Evolutionary conservation across 1,140 invertebrate genomes (phyloP).

Genomic region (Euborellia annulipes): DNA sequence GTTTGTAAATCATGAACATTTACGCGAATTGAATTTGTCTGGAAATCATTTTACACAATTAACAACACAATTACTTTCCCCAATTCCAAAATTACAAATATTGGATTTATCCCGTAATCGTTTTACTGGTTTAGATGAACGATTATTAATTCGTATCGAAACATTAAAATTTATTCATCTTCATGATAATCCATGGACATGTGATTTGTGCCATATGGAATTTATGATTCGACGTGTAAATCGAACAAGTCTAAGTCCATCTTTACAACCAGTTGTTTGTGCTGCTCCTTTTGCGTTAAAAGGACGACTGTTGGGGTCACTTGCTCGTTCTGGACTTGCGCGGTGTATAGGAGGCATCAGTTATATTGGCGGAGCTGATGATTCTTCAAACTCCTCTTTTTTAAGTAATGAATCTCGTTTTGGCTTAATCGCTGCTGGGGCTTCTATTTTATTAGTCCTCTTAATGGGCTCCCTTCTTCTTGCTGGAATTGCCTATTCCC

Average conservation of each 20-base stretch:
- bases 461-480: slow-evolving; percentile 32
- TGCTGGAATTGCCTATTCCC: slow-evolving; percentile 36
- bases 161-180: slow-evolving; percentile 31
- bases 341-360: slow-evolving; percentile 28
- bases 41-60: slow-evolving; percentile 36
- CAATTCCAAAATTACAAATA: slow-evolving; percentile 34
- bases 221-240: slow-evolving; percentile 35
- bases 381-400: slow-evolving; percentile 12
- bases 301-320: slow-evolving; percentile 30
- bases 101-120: slow-evolving; percentile 46
- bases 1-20: slow-evolving; percentile 31
- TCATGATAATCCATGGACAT: slow-evolving; percentile 47
- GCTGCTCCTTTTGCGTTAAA: slow-evolving; percentile 31
- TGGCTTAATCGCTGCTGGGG: slow-evolving; percentile 36
- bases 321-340: slow-evolving; percentile 31
- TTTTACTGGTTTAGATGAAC: slow-evolving; percentile 37
- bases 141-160: slow-evolving; percentile 35
- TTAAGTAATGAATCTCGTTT: slow-evolving; percentile 33
- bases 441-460: slow-evolving; percentile 32
- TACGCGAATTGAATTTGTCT: slow-evolving; percentile 38
- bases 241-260: slow-evolving; percentile 21
- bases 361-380: slow-evolving; percentile 14
- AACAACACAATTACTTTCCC: slow-evolving; percentile 33
- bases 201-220: slow-evolving; percentile 43
- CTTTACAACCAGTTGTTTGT: slow-evolving; percentile 26